Base-by-base conservation (phyloP, 2,113 vertebrate species). In the Cololabis saira region DNA sequence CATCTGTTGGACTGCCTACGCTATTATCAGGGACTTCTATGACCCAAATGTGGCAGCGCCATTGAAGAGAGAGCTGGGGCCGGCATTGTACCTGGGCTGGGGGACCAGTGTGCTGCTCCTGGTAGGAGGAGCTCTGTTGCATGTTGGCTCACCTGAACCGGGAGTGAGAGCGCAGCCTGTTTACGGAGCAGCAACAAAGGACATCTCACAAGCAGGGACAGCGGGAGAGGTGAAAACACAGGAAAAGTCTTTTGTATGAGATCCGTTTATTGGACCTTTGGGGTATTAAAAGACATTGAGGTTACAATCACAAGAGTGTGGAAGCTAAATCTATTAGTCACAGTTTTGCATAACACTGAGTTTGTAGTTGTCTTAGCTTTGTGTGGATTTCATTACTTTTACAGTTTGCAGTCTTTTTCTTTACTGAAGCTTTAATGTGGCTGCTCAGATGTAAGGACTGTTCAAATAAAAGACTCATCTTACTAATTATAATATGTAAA, bases 61-160 rank as follows among this genome's bases (percentile, higher is more conserved):
- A 4, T 67, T 90, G 0, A 94, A 93, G 69, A 89, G 92, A 21
- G 93, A 94, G 65, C 84, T 93, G 45, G 93, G 92, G 0, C 89
- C 91, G 0, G 92, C 92, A 0, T 72, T 94, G 49, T 94, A 93
- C 71, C 70, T 93, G 5, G 92, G 92, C 60, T 92, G 92, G 90
- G 88, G 60, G 10, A 71, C 91, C 50, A 85, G 88, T 1, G 40
- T 87, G 50, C 61, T 93, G 59, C 89, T 93, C 51, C 50, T 93
- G 45, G 73, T 89, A 11, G 92, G 92, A 4, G 93, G 92, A 12
- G 78, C 74, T 12, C 67, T 94, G 73, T 54, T 93, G 14, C 80
- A 89, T 1, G 48, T 87, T 0, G 90, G 92, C 60, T 91, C 92
- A 2, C 53, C 78, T 49, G 62, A 86, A 13, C 76, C 78, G 11